A percentile compares a stretch with the other conserved stretches of the same genome.
phyloP scores from a whole-genome alignment of 1,140 invertebrate genomes.

The Drosophila littoralis region DNA sequence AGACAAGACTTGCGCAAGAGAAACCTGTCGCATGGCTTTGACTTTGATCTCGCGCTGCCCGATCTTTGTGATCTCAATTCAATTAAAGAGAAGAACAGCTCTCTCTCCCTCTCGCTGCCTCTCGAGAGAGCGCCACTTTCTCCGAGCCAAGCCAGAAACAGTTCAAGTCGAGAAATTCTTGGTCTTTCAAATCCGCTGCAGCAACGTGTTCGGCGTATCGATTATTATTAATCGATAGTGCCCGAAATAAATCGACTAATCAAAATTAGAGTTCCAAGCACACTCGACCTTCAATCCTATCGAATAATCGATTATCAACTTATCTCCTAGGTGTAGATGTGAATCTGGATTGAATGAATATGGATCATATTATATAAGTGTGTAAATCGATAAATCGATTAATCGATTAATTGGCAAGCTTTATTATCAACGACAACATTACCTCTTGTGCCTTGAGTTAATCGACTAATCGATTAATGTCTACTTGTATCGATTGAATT shows the following conservation, averaged over 20 bases:
- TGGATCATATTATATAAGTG: no score
- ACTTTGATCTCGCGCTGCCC: slow-evolving; percentile 20
- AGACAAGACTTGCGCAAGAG: slow-evolving; percentile 13
- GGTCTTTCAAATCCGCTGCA: slow-evolving; percentile 2
- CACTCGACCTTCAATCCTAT: no score
- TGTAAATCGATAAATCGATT: no score
- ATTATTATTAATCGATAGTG: slow-evolving; percentile 19
- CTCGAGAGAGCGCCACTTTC: slow-evolving; percentile 30
- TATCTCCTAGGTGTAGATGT: no score
- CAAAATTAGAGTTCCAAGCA: not conserved
- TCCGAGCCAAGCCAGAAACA: slow-evolving; percentile 35
- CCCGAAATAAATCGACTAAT: not conserved
- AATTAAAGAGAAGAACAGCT: slow-evolving; percentile 37
- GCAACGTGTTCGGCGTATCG: slow-evolving; percentile 14
- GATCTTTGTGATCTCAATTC: slow-evolving; percentile 48
- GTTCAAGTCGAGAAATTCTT: slow-evolving; percentile 36
- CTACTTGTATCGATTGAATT: no score
- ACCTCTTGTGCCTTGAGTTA: no score
- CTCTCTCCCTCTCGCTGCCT: slow-evolving; percentile 29
- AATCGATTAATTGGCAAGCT: no score
- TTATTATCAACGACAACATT: no score
- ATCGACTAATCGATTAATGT: no score
- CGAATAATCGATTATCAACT: no score
- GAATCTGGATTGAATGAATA: no score
- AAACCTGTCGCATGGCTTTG: slow-evolving; percentile 54